Evolutionary conservation across 1,140 invertebrate species (phyloP), one percentile per base, ranked within the genome.

Genomic region (Whitmania pigra): DNA sequence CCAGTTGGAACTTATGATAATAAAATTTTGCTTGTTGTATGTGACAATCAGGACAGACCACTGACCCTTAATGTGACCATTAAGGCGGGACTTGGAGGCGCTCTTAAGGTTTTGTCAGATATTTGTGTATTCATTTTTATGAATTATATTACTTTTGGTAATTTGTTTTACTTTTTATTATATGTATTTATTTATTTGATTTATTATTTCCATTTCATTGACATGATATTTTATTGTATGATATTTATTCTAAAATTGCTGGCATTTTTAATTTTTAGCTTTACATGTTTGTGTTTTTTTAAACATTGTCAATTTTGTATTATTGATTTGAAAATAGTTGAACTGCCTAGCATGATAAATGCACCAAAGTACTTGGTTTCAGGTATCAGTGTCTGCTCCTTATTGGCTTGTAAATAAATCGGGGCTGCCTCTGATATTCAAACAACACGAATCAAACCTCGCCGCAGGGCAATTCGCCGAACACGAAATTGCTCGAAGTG

Each of bases 381-480:
- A 91, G 85, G 85, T 95, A 70, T 87, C 86, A 63, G 85, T 97
- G 20, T 89, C 87, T 73, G 89, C 91, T 27, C 89, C 90, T 0
- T 96, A 90, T 83, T 98, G 95, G 94, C 87, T 99, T 75, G 87
- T 98, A 36, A 98, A 99, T 81, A 91, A 91, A 81, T 93, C 92
- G 20, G 94, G 94, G 0, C 84, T 98, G 54, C 93, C 94, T 0
- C 80, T 98, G n/a, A 88, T 97, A 27, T 94, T 95, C 79, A 87
- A 88, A 77, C 94, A 97, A 83, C 93, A 95, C 80, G 91, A 91
- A 13, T 87, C 77, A 53, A 71, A 76, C 27, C 77, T 82, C 3
- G 90, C 93, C 78, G 91, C 94, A 4, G 95, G 94, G 15, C 95
- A 99, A 83, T 92, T 90, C 80, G 88, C 89, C 70, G 94, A 98